Evolutionary conservation across 2,113 vertebrate genomes (phyloP).

Genomic region (Himantopus leucocephalus): DNA sequence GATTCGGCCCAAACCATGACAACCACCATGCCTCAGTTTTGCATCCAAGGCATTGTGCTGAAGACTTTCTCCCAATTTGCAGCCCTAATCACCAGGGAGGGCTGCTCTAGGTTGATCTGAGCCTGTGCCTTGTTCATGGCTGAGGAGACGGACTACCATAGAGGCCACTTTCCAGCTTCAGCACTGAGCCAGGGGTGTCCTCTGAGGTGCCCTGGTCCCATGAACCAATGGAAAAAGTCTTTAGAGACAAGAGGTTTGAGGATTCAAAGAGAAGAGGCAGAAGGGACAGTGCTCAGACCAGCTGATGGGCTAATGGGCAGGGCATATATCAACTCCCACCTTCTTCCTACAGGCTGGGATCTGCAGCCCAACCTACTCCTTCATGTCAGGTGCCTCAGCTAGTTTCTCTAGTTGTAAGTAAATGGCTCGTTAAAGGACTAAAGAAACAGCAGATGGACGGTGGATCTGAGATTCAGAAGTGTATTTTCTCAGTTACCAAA

Average conservation of each 20-base stretch:
- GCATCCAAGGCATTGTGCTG: fast-evolving
- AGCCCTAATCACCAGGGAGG: background rate
- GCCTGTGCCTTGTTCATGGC: background rate
- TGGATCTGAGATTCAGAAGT: background rate
- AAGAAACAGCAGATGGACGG: background rate
- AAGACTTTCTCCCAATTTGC: background rate
- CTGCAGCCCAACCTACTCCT: background rate
- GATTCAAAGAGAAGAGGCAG: background rate
- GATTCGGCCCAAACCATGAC: too few relatives aligned
- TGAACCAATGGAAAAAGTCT: background rate
- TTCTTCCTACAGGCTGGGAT: background rate
- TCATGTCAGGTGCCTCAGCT: background rate
- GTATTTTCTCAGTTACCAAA: background rate
- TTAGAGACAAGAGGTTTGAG: background rate
- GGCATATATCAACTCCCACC: background rate
- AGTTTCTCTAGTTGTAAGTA: background rate
- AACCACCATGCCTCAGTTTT: background rate
- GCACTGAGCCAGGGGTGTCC: background rate
- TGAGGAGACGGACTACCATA: fast-evolving
- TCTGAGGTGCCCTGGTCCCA: background rate
- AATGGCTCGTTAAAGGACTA: background rate
- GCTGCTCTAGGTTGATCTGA: background rate
- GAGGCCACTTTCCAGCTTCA: background rate
- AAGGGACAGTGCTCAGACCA: background rate
- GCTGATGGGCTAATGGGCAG: background rate